Percentiles rank a stretch among this genome's conserved stretches.
Evolutionary conservation across 2,888 invertebrate genomes (phyloP).

Genomic region (Chloroclysta siterata): DNA sequence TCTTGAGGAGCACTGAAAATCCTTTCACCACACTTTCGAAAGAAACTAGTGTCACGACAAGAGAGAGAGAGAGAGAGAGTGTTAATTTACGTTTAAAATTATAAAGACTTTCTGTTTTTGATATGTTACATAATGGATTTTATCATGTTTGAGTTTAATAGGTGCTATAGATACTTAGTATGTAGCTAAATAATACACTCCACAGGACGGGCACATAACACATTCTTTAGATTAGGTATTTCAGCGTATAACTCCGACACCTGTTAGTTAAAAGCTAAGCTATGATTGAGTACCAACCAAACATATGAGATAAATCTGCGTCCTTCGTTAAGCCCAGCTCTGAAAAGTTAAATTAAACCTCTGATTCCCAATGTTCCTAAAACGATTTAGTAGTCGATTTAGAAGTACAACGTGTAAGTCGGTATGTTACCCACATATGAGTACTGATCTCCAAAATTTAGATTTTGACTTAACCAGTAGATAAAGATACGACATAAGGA

Average conservation of each 20-base stretch:
- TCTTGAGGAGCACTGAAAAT: no score
- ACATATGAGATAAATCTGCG: slow-evolving; percentile 68
- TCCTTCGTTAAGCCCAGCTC: slow-evolving; percentile 77
- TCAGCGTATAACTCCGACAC: slow-evolving; percentile 14
- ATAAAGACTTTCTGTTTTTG: no score
- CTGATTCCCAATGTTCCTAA: slow-evolving; percentile 51
- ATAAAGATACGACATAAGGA: background rate
- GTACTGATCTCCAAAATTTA: background rate
- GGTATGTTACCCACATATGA: background rate
- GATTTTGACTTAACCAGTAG: no score
- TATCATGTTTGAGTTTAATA: no score
- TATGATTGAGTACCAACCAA: slow-evolving; percentile 77
- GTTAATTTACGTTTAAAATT: no score
- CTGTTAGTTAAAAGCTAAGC: slow-evolving; percentile 48
- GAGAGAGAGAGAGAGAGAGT: no score
- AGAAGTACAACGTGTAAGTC: background rate
- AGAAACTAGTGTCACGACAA: no score
- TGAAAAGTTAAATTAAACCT: slow-evolving; percentile 73
- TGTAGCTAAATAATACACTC: background rate
- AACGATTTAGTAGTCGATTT: background rate
- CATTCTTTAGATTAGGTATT: background rate
- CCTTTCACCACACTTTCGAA: no score
- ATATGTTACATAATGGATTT: no score
- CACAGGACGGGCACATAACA: background rate
- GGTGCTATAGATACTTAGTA: no score